Conservation (phyloP, 2,797 vertebrate species). For the Alcedo quadribrachys region DNA sequence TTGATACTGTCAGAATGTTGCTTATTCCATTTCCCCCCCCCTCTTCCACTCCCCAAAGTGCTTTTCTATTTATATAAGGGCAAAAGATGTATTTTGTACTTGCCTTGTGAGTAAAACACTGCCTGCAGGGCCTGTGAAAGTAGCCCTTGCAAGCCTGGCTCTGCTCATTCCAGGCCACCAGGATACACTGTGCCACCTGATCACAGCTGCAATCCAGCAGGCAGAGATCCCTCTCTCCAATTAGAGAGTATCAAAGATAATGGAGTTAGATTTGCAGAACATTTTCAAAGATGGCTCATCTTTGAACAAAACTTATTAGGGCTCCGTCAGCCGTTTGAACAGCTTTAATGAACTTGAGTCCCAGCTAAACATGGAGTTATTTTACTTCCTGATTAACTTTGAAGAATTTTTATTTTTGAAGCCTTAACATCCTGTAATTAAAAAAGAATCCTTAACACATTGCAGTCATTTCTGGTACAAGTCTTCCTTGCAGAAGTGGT, state of each 20-base stretch:
- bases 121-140: neutral
- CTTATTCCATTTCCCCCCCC: neutral
- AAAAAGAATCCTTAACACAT: constrained; percentile 71
- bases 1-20: constrained; percentile 45
- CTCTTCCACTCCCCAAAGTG: neutral
- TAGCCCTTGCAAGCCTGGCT: neutral
- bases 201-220: constrained; percentile 7
- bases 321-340: constrained; percentile 59
- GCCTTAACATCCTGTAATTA: constrained; percentile 66
- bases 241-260: constrained; percentile 73
- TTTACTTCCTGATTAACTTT: constrained; percentile 60
- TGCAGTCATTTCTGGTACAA: constrained; percentile 46
- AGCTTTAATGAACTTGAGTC: constrained; percentile 66
- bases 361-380: constrained; percentile 61
- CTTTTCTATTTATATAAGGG: neutral
- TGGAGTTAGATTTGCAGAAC: constrained; percentile 58
- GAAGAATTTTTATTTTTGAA: constrained; percentile 67
- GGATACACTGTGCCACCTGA: constrained; percentile 16
- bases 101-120: neutral
- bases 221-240: constrained; percentile 47
- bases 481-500: constrained; percentile 46
- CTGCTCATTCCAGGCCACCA: neutral
- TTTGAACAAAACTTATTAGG: constrained; percentile 76
- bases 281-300: constrained; percentile 72
- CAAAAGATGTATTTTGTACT: neutral